Evolutionary conservation across 2,888 invertebrate genomes (phyloP).

Genomic region (Acleris holmiana): DNA sequence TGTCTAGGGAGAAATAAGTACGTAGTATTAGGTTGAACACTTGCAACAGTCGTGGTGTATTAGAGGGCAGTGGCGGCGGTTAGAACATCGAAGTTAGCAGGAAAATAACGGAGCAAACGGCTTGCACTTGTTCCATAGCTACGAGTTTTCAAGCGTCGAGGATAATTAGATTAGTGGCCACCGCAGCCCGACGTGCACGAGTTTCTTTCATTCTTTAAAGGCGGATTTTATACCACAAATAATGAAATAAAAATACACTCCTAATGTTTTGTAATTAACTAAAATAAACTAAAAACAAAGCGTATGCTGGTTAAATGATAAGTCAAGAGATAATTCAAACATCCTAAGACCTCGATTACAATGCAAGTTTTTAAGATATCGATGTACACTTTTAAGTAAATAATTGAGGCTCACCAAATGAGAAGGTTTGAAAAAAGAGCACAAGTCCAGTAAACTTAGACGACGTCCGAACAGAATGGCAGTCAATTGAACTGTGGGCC

Average conservation of each 20-base stretch:
- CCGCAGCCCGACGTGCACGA: slow-evolving; percentile 47
- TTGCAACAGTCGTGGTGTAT: slow-evolving; percentile 51
- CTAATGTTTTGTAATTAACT: slow-evolving; percentile 3
- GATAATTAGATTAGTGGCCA: slow-evolving; percentile 76
- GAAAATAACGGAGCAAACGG: slow-evolving; percentile 62
- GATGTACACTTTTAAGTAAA: neutral
- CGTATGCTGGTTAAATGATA: neutral
- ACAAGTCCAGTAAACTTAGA: slow-evolving; percentile 40
- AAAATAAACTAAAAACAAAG: neutral
- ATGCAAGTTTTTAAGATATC: no score
- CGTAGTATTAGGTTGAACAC: slow-evolving; percentile 51
- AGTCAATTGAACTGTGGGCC: slow-evolving; percentile 66
- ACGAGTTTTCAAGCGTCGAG: slow-evolving; percentile 64
- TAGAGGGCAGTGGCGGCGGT: slow-evolving; percentile 50
- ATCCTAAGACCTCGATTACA: neutral
- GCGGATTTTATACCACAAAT: slow-evolving; percentile 44
- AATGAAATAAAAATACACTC: slow-evolving; percentile 43
- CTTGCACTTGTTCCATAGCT: slow-evolving; percentile 58
- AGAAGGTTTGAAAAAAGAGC: slow-evolving; percentile 32
- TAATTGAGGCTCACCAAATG: slow-evolving; percentile 5
- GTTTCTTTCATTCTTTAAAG: slow-evolving; percentile 46
- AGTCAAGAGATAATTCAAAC: neutral
- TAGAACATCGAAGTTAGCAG: slow-evolving; percentile 46
- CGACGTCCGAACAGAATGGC: slow-evolving; percentile 60
- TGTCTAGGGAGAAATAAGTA: slow-evolving; percentile 49